phyloP scores from a whole-genome alignment of 1,140 invertebrate species.

The Eurosta solidaginis region DNA sequence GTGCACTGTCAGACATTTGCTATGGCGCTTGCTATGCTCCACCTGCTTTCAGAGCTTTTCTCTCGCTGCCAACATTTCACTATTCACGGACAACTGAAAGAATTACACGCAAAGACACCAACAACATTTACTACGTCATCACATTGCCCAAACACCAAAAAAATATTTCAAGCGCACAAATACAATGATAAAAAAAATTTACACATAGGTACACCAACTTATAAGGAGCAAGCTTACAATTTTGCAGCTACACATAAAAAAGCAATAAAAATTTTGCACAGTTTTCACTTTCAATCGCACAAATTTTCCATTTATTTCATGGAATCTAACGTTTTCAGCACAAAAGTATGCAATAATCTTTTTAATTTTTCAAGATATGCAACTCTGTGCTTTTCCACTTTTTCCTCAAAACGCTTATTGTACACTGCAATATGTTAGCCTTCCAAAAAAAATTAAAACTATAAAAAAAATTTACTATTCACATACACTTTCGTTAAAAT shows the following conservation, averaged over 20 bases:
- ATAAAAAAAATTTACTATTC: too few species aligned
- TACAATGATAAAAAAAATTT: background rate
- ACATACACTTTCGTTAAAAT: background rate
- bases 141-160: background rate
- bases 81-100: background rate
- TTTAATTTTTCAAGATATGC: background rate
- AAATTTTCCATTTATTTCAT: background rate
- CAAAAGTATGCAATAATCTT: background rate
- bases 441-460: too few species aligned
- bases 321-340: background rate
- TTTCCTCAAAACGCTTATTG: background rate
- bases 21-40: background rate
- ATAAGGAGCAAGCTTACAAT: background rate
- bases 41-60: background rate
- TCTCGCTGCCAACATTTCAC: background rate
- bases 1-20: background rate
- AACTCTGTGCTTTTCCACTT: constrained; percentile 1
- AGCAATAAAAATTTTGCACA: background rate
- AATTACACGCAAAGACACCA: background rate
- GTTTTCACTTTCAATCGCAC: background rate
- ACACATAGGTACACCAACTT: background rate
- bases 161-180: background rate
- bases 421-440: background rate
- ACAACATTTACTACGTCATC: constrained; percentile 21
- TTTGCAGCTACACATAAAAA: background rate